These are phyloP conservation scores for Bubalus kerabau DNA, from an alignment of 2,113 vertebrate species.

Conservation along the genomic window DNA sequence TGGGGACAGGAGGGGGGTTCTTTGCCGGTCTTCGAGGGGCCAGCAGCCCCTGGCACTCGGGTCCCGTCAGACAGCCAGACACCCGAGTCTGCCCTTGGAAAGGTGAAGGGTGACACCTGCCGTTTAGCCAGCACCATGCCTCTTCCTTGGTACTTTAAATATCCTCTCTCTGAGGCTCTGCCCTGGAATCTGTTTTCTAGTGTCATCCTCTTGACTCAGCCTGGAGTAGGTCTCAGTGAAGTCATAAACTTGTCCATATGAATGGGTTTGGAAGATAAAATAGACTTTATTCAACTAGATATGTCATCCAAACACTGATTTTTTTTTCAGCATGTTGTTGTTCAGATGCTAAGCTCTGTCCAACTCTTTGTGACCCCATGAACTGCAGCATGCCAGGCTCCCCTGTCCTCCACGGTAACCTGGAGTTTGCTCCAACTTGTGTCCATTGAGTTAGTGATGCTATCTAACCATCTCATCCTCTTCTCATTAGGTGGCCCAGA, in stretches of 20 bases:
- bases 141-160: neutral
- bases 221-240: neutral
- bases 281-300: neutral
- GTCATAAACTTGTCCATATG: neutral
- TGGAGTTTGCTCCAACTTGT: neutral
- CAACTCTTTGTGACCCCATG: neutral
- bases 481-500: neutral
- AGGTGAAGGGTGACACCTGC: neutral
- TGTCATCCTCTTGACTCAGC: neutral
- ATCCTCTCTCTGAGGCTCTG: neutral
- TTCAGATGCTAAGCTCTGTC: neutral
- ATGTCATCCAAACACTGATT: neutral
- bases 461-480: neutral
- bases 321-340: neutral
- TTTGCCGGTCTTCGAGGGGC: neutral
- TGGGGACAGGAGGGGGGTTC: neutral
- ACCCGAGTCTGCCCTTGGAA: accelerated
- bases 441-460: neutral
- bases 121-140: too few relatives aligned
- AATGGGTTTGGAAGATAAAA: constrained; percentile 8
- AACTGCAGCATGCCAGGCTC: neutral
- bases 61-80: neutral
- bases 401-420: neutral
- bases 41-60: neutral
- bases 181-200: neutral